phyloP scores from a whole-genome alignment of 2,888 invertebrate species.

The Phorcus lineatus region DNA sequence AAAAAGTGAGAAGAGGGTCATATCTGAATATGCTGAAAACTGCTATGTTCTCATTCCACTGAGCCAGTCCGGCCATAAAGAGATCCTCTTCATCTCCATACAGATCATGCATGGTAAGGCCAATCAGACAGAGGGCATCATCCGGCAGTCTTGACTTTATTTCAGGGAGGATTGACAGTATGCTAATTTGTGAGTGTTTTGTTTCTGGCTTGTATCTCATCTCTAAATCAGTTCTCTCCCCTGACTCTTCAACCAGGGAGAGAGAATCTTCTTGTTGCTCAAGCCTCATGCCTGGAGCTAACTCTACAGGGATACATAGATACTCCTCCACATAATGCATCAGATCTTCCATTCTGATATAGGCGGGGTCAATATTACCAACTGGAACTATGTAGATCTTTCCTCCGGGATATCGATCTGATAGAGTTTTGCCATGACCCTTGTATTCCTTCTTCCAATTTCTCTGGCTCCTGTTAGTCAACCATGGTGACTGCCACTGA shows the following conservation, averaged over 20 bases:
- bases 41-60: conserved; percentile 67
- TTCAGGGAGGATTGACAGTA: conserved; percentile 57
- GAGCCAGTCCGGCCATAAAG: conserved; percentile 73
- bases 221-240: not conserved
- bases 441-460: conserved; percentile 56
- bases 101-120: conserved; percentile 68
- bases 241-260: not conserved
- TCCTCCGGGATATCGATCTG: conserved; percentile 63
- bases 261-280: conserved; percentile 28
- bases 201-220: not conserved
- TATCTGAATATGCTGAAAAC: conserved; percentile 71
- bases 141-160: conserved; percentile 58
- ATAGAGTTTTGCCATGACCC: conserved; percentile 56
- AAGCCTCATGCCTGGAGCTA: conserved; percentile 56
- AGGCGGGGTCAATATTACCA: conserved; percentile 58
- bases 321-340: conserved; percentile 64
- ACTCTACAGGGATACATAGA: conserved; percentile 61
- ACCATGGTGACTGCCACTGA: conserved; percentile 64
- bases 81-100: conserved; percentile 69
- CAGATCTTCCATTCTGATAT: conserved; percentile 55
- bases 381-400: conserved; percentile 69
- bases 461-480: conserved; percentile 61
- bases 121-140: conserved; percentile 71
- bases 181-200: conserved; percentile 59
- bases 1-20: conserved; percentile 68